Conservation (phyloP, 2,113 vertebrate species). For the Corapipo altera region DNA sequence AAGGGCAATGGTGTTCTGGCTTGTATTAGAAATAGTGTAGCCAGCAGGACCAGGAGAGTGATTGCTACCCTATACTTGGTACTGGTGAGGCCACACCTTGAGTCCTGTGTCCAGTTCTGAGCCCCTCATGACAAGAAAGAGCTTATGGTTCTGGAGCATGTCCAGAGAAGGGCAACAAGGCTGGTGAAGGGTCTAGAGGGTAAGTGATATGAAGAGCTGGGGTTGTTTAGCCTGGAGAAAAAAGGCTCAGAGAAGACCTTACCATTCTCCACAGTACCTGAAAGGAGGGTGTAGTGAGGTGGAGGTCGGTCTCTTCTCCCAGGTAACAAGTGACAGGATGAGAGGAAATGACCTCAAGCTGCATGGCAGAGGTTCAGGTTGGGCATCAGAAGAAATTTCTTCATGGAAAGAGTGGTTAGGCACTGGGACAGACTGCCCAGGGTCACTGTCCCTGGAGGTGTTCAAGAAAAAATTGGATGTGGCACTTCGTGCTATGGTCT, state of each 20-base stretch:
- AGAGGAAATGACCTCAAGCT: background rate
- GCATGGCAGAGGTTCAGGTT: background rate
- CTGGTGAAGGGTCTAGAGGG: background rate
- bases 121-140: background rate
- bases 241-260: background rate
- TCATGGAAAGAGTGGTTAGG: background rate
- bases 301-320: background rate
- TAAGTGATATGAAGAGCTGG: background rate
- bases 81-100: no score
- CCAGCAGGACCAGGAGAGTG: background rate
- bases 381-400: background rate
- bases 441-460: background rate
- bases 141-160: background rate
- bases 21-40: background rate
- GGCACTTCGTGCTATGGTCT: background rate
- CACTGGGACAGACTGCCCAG: background rate
- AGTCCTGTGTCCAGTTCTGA: background rate
- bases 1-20: background rate
- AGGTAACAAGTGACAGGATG: background rate
- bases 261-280: background rate
- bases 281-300: background rate
- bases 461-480: background rate
- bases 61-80: background rate
- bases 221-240: background rate
- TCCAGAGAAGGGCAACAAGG: accelerated